Evolutionary conservation across 2,113 vertebrate species (phyloP).

Genomic region (Notiomystis cincta): DNA sequence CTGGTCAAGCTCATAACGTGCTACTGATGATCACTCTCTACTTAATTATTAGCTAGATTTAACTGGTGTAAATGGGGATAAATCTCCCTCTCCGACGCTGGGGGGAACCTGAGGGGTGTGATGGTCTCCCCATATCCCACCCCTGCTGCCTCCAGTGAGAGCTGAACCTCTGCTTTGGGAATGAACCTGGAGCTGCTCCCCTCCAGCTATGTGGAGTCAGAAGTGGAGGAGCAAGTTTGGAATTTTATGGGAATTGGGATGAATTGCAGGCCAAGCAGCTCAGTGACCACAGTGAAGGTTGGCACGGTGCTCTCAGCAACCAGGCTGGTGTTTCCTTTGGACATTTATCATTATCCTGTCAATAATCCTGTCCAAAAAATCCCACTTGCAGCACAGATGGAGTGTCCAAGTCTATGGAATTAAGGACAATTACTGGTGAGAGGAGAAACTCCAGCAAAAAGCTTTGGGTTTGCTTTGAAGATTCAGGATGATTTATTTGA

Average conservation of each 20-base stretch:
- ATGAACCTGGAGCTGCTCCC: neutral
- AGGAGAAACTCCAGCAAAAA: neutral
- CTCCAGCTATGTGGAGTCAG: fast-evolving
- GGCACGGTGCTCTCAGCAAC: fast-evolving
- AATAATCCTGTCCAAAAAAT: neutral
- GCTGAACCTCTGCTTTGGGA: neutral
- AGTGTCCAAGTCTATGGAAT: neutral
- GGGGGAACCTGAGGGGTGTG: too few relatives aligned
- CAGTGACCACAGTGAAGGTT: neutral
- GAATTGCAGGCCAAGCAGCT: neutral
- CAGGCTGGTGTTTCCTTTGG: neutral
- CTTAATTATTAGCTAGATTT: neutral
- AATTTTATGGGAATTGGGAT: neutral
- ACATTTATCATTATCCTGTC: neutral
- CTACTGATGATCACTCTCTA: neutral
- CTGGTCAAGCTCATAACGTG: neutral
- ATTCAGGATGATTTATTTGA: neutral
- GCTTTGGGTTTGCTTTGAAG: neutral
- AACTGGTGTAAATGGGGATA: neutral
- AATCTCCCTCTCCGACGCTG: neutral
- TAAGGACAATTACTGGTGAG: neutral
- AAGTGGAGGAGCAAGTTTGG: neutral
- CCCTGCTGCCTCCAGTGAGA: neutral
- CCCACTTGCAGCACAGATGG: neutral
- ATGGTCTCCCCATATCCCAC: neutral